These are phyloP conservation scores for Macquaria ambigua DNA, from an alignment of 2,113 vertebrate species.

Conservation along the genomic window DNA sequence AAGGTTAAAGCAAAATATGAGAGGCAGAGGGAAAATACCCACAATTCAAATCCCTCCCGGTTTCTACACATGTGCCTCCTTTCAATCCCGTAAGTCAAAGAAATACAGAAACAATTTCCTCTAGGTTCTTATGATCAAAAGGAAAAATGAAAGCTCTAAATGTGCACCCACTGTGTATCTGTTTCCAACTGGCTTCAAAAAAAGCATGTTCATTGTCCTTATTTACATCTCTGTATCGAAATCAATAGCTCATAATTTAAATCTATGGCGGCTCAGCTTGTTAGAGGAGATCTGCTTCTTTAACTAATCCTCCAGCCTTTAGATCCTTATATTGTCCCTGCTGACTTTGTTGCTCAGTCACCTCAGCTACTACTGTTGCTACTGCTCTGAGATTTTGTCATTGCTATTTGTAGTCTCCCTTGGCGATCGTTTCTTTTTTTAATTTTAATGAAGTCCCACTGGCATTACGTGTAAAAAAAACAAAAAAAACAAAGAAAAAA, in stretches of 20 bases:
- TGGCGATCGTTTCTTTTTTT: constrained; percentile 63
- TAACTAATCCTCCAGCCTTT: constrained; percentile 38
- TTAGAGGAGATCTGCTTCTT: constrained; percentile 34
- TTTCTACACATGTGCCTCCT: neutral
- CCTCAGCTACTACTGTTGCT: constrained; percentile 32
- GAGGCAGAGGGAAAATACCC: constrained; percentile 23
- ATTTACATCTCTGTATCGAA: constrained; percentile 24
- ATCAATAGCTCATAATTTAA: constrained; percentile 24
- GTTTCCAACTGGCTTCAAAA: neutral
- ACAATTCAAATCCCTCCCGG: neutral
- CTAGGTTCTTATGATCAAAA: neutral
- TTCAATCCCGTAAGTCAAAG: constrained; percentile 20
- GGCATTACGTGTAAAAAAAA: constrained; percentile 65
- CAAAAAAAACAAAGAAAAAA: neutral
- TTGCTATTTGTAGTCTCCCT: constrained; percentile 75
- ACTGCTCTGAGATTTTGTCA: constrained; percentile 50
- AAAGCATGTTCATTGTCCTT: constrained; percentile 8
- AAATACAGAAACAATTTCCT: constrained; percentile 29
- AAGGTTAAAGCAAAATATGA: constrained; percentile 36
- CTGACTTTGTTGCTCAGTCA: constrained; percentile 50
- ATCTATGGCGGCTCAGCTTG: constrained; percentile 1
- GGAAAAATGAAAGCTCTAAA: constrained; percentile 4
- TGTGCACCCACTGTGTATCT: neutral
- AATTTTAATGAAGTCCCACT: constrained; percentile 78
- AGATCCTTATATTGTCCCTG: constrained; percentile 24